Evolutionary conservation across 2,888 invertebrate genomes (phyloP).

Genomic region (Philereme transversata): DNA sequence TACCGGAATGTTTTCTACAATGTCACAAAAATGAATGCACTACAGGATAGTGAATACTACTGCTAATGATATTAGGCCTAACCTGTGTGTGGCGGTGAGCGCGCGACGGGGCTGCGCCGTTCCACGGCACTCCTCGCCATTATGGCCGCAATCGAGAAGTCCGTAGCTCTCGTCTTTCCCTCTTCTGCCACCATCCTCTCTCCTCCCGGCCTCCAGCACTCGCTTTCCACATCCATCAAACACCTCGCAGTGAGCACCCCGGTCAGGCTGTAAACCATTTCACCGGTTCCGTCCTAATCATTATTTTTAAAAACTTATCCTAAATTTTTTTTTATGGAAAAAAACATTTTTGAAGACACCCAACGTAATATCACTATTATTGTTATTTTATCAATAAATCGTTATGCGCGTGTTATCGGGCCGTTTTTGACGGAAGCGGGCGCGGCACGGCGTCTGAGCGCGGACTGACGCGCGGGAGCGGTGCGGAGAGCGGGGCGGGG

Average conservation of each 20-base stretch:
- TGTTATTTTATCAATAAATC: constrained; percentile 43
- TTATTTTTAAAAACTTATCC: constrained; percentile 40
- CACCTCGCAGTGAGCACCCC: constrained; percentile 57
- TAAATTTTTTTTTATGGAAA: constrained; percentile 5
- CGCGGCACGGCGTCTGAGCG: constrained; percentile 68
- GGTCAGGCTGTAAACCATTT: constrained; percentile 56
- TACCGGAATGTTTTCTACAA: neutral
- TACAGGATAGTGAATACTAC: neutral
- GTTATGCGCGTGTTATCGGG: constrained; percentile 43
- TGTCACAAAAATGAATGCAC: neutral
- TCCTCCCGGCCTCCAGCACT: constrained; percentile 69
- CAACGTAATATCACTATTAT: constrained; percentile 29
- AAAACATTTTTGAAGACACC: constrained; percentile 18
- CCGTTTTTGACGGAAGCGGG: constrained; percentile 46
- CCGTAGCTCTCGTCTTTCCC: constrained; percentile 88
- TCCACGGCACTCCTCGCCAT: constrained; percentile 88
- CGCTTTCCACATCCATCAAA: constrained; percentile 80
- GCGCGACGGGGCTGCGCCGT: constrained; percentile 75
- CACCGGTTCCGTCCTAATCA: constrained; percentile 68
- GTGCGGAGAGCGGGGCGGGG: constrained; percentile 57
- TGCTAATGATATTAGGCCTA: constrained; percentile 56
- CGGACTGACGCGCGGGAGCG: constrained; percentile 72
- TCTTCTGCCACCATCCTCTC: constrained; percentile 80
- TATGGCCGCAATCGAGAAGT: constrained; percentile 98
- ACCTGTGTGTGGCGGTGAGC: constrained; percentile 74